Conservation (phyloP, 92 coral and sea anemone genomes). For the Virgularia gustaviana region DNA sequence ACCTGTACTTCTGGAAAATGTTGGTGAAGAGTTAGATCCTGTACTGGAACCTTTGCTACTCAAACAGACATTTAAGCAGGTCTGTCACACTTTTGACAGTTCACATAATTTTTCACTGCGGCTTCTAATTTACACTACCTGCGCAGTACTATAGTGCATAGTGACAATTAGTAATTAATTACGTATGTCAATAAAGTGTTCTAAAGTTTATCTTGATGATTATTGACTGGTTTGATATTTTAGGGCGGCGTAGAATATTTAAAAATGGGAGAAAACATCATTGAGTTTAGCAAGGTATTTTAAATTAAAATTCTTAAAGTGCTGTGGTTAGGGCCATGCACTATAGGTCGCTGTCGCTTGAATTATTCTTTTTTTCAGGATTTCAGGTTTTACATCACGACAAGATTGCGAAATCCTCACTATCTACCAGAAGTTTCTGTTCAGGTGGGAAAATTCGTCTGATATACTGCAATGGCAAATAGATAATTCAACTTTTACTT, state of each 20-base stretch:
- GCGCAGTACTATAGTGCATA: not conserved
- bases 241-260: constrained; percentile 94
- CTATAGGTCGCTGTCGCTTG: not conserved
- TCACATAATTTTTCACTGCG: not conserved
- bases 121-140: not conserved
- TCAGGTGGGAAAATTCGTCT: constrained; percentile 62
- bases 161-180: not conserved
- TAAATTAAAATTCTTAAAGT: too few species aligned
- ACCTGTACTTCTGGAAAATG: constrained; percentile 91
- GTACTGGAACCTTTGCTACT: constrained; percentile 79
- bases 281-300: constrained; percentile 85
- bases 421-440: constrained; percentile 95
- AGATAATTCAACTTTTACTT: not conserved
- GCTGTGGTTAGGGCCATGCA: not conserved
- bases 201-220: too few species aligned
- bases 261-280: constrained; percentile 91
- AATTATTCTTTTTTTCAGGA: constrained; percentile 50
- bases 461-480: not conserved
- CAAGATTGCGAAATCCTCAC: constrained; percentile 88
- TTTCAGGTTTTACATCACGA: constrained; percentile 86
- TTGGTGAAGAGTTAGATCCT: constrained; percentile 94
- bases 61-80: constrained; percentile 93
- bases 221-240: too few species aligned
- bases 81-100: constrained; percentile 1
- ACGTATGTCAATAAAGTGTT: not conserved